A percentile compares a stretch with the other conserved stretches of the same genome.
Evolutionary conservation across 2,888 invertebrate species (phyloP).

Genomic region (Cistogaster globosa): DNA sequence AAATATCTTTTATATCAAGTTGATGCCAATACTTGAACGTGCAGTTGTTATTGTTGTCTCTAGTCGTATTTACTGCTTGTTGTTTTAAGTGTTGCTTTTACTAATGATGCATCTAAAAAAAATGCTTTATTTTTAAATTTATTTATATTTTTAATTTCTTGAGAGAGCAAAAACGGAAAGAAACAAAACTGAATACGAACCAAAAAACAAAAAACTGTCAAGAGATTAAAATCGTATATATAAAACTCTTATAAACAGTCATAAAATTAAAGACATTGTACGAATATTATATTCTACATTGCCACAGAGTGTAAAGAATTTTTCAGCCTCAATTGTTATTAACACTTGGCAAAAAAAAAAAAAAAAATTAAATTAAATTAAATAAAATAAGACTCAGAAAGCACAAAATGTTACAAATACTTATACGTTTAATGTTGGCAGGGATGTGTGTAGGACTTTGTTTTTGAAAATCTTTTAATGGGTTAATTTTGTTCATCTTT

Average conservation of each 20-base stretch:
- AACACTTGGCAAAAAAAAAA: constrained; percentile 64
- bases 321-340: constrained; percentile 73
- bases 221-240: constrained; percentile 70
- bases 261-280: constrained; percentile 71
- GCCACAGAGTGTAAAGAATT: constrained; percentile 73
- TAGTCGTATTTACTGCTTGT: constrained; percentile 47
- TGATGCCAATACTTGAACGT: constrained; percentile 56
- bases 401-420: not conserved
- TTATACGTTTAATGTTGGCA: not conserved
- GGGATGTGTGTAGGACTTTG: constrained; percentile 37
- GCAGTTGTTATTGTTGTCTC: constrained; percentile 30
- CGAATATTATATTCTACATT: constrained; percentile 62
- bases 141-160: constrained; percentile 73
- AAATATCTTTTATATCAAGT: constrained; percentile 58
- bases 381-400: too few relatives aligned
- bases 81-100: constrained; percentile 81
- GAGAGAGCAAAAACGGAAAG: constrained; percentile 53
- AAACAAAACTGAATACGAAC: constrained; percentile 45
- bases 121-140: constrained; percentile 79
- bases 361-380: not conserved
- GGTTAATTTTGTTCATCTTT: constrained; percentile 67
- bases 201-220: constrained; percentile 62
- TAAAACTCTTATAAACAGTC: constrained; percentile 69
- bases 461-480: constrained; percentile 64
- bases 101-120: constrained; percentile 82